phyloP scores from a whole-genome alignment of 2,797 vertebrate species.

The Podarcis siculus region DNA sequence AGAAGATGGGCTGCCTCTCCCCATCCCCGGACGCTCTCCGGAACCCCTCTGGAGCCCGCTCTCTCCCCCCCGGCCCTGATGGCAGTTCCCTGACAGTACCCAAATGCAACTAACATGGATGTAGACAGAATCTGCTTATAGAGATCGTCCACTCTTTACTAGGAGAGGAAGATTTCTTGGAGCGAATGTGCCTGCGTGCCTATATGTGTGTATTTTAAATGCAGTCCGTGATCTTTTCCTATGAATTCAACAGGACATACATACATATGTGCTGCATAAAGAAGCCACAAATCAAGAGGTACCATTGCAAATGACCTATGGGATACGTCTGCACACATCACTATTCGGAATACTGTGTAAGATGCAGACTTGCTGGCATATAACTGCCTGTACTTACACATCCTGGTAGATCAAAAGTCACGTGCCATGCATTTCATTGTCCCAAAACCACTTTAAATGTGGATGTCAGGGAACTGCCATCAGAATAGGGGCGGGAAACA shows the following conservation, averaged over 20 bases:
- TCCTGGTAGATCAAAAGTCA: neutral
- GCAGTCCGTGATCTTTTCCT: slow-evolving; percentile 17
- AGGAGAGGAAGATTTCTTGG: neutral
- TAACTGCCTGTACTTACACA: neutral
- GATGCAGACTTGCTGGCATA: neutral
- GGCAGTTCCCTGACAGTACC: too few species aligned
- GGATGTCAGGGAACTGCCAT: too few species aligned
- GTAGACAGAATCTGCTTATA: neutral
- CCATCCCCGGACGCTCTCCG: too few species aligned
- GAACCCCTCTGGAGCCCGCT: too few species aligned
- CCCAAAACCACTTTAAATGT: neutral
- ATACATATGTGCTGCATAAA: neutral
- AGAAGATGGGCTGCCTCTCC: too few species aligned
- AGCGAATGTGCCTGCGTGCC: neutral
- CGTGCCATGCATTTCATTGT: neutral
- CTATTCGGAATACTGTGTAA: neutral
- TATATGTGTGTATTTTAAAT: neutral
- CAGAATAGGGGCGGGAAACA: too few species aligned
- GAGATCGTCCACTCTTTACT: neutral
- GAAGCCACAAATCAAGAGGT: neutral
- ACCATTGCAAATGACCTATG: too few species aligned
- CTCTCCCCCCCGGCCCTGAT: too few species aligned
- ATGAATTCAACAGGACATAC: slow-evolving; percentile 31
- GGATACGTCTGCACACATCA: neutral
- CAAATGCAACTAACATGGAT: neutral